phyloP scores from a whole-genome alignment of 2,797 vertebrate species.

The Xerus rutilus region DNA sequence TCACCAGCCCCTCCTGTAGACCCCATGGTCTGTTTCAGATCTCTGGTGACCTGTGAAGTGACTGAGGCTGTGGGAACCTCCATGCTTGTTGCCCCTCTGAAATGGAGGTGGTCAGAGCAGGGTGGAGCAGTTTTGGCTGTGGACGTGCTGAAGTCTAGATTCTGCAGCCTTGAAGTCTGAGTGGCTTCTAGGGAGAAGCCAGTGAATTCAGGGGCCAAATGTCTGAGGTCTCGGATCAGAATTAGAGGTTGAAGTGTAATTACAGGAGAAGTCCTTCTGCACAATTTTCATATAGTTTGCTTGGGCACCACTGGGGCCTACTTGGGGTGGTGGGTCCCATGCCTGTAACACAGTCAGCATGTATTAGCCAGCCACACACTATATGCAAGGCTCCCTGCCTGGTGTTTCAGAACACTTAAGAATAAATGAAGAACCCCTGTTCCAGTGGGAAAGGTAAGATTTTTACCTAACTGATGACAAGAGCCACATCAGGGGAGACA shows the following conservation, averaged over 20 bases:
- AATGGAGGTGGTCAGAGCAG: background rate
- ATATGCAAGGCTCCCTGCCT: background rate
- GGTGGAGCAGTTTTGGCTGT: background rate
- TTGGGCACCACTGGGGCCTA: background rate
- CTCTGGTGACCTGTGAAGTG: background rate
- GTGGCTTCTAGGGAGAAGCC: slow-evolving; percentile 8
- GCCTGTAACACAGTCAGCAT: background rate
- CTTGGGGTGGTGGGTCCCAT: background rate
- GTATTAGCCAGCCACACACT: background rate
- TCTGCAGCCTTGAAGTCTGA: background rate
- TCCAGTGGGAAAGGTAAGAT: background rate
- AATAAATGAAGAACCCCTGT: background rate
- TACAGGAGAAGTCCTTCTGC: background rate
- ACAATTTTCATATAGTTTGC: background rate
- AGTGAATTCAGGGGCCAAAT: background rate
- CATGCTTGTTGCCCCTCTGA: background rate
- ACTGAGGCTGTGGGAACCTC: background rate
- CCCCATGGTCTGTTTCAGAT: background rate
- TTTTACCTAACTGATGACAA: background rate
- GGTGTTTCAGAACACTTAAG: background rate
- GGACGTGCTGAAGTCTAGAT: background rate
- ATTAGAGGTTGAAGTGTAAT: background rate
- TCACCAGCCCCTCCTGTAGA: background rate
- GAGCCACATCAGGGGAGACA: background rate
- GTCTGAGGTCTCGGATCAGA: slow-evolving; percentile 1